Percentiles rank a stretch among this genome's conserved stretches.
Evolutionary conservation across 2,888 invertebrate genomes (phyloP).

Genomic region (Spodoptera picta): DNA sequence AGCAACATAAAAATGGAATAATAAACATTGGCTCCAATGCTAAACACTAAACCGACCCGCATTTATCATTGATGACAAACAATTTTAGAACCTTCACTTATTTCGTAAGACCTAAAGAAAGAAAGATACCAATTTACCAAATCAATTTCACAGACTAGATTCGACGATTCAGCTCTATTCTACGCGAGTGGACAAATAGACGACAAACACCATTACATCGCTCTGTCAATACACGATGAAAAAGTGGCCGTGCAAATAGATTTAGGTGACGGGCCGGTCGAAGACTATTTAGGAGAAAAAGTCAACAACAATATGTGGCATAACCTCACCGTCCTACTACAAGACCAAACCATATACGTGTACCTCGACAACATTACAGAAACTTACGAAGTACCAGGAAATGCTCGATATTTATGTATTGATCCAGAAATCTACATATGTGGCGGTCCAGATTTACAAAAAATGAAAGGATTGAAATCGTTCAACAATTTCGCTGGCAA

Average conservation of each 20-base stretch:
- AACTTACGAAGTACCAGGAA: slow-evolving; percentile 92
- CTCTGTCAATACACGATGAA: slow-evolving; percentile 94
- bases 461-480: slow-evolving; percentile 94
- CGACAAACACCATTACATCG: slow-evolving; percentile 96
- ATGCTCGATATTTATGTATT: slow-evolving; percentile 92
- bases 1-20: too few species aligned
- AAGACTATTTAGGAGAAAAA: slow-evolving; percentile 90
- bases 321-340: slow-evolving; percentile 95
- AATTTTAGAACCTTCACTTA: slow-evolving; percentile 27
- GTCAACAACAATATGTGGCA: slow-evolving; percentile 95
- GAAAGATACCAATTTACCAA: slow-evolving; percentile 28
- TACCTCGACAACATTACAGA: slow-evolving; percentile 93
- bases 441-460: slow-evolving; percentile 94
- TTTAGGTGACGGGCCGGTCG: slow-evolving; percentile 94
- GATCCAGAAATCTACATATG: slow-evolving; percentile 98
- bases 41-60: too few species aligned
- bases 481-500: slow-evolving; percentile 96
- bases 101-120: slow-evolving; percentile 19
- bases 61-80: slow-evolving; percentile 23
- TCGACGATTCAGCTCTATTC: slow-evolving; percentile 96
- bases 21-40: too few species aligned
- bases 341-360: slow-evolving; percentile 92
- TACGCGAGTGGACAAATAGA: slow-evolving; percentile 97
- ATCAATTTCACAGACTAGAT: slow-evolving; percentile 91
- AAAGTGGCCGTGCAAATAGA: slow-evolving; percentile 96